Base-by-base conservation (phyloP, 2,888 invertebrate species). In the Mongoloraphidia duomilia region DNA sequence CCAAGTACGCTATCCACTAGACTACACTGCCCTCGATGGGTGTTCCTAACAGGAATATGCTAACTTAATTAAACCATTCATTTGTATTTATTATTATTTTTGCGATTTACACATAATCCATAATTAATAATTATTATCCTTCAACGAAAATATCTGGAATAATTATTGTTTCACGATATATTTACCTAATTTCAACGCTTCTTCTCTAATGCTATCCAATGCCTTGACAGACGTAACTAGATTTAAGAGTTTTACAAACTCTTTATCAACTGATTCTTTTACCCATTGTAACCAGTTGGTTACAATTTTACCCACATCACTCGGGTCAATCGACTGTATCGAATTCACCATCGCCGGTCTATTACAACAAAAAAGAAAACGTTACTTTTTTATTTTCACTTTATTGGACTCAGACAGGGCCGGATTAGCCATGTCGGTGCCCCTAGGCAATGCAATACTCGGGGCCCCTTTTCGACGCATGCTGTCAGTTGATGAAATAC, bases 121-220 rank as follows among this genome's bases (percentile, higher is more conserved):
- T 4, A 12, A 4, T 38, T 4, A n/a, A 12, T 38, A 6, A n/a
- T 11, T 38, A 38, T 3, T 4, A 44, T 11, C 12, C 14, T 33
- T 13, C 13, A 35, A 34, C 35, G n/a, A 9, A n/a, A 11, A 43
- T 17, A 41, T 8, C 13, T 13, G 8, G 14, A 14, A 13, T 14
- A 17, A 3, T 13, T 8, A 26, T 41, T 10, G 14, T 2, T 26
- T 17, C 2, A 14, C 17, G 14, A 41, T 11, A 41, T 41, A 33
- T 50, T 60, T 63, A 76, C 77, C 76, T 34, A 80, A 72, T 61
- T 75, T 75, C 46, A 78, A 72, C 0, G 82, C 79, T 57, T 83
- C 81, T 57, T 80, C 79, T 46, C 85, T 71, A 47, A 86, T 80
- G 50, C 81, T 79, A 57, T 84, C 81, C 52, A 88, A 68, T 1